Evolutionary conservation across 2,113 vertebrate species (phyloP).

Genomic region (Brachirus orientalis): DNA sequence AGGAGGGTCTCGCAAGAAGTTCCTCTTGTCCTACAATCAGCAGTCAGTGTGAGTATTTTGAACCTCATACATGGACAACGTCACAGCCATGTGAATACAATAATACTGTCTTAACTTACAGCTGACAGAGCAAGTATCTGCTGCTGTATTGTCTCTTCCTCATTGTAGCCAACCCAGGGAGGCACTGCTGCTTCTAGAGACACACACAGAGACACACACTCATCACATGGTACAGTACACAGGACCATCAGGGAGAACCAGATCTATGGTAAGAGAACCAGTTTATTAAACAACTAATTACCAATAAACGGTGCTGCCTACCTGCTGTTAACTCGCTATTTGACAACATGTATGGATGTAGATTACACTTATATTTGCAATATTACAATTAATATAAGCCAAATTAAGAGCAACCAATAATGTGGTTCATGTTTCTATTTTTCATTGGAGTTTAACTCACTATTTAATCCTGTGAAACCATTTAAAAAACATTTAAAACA

Average conservation of each 20-base stretch:
- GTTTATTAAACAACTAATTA: too few species aligned
- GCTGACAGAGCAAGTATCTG: conserved; percentile 96
- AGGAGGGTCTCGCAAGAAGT: conserved; percentile 75
- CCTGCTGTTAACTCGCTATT: too few species aligned
- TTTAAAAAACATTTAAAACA: too few species aligned
- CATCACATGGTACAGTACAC: neutral
- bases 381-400: too few species aligned
- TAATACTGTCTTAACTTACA: conserved; percentile 79
- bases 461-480: too few species aligned
- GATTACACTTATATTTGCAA: too few species aligned
- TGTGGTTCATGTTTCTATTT: too few species aligned
- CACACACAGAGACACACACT: conserved; percentile 17
- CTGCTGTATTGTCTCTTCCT: conserved; percentile 97
- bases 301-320: too few species aligned
- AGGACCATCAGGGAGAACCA: neutral
- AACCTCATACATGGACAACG: neutral
- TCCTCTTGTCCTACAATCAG: conserved; percentile 70
- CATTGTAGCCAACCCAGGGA: conserved; percentile 96
- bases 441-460: too few species aligned
- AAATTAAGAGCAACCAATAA: too few species aligned
- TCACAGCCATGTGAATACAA: neutral
- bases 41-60: neutral
- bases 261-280: too few species aligned
- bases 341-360: too few species aligned
- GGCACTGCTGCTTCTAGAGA: conserved; percentile 89